These are phyloP conservation scores for Crocidura indochinensis DNA, from an alignment of 2,797 vertebrate species.

Conservation along the genomic window DNA sequence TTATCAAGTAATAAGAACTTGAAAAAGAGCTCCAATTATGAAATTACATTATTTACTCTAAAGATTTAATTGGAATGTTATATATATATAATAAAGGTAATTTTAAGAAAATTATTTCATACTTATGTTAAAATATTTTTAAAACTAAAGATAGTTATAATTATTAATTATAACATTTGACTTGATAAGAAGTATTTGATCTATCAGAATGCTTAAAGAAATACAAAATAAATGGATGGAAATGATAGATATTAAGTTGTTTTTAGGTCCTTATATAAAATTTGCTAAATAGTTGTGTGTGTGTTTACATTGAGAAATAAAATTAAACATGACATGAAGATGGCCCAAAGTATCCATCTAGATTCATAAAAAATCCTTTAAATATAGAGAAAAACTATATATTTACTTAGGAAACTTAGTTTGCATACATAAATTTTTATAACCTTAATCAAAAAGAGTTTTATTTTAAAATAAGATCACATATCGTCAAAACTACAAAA, in stretches of 20 bases:
- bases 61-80: slow-evolving; percentile 36
- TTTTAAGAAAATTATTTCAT: neutral
- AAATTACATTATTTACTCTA: slow-evolving; percentile 64
- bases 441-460: neutral
- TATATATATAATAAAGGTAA: slow-evolving; percentile 2
- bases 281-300: neutral
- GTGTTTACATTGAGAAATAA: neutral
- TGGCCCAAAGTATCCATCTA: neutral
- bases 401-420: neutral
- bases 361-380: neutral
- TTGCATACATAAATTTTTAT: neutral
- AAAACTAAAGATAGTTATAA: slow-evolving; percentile 19
- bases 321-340: neutral
- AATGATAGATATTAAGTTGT: neutral
- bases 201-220: neutral
- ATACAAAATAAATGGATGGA: neutral
- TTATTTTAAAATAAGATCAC: neutral
- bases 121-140: neutral
- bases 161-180: neutral
- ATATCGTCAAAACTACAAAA: neutral
- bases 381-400: neutral
- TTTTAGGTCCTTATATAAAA: neutral
- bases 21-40: slow-evolving; percentile 43
- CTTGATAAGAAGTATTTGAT: neutral
- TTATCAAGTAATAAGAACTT: neutral